Base-by-base conservation (phyloP, 2,113 vertebrate species). In the Thamnophis sirtalis region DNA sequence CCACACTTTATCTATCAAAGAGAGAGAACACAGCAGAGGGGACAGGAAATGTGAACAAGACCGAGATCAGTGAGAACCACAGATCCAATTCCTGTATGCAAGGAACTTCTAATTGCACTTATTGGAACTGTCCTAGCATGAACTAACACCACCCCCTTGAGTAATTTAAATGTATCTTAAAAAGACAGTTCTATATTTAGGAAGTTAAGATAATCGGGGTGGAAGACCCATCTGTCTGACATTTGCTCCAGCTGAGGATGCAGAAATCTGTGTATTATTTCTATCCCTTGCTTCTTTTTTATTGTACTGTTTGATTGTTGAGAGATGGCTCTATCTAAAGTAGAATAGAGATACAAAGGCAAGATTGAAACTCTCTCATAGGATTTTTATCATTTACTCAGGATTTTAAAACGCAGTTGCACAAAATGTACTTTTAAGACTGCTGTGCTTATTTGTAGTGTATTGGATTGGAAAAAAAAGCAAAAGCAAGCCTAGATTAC, bases 141-240 rank as follows among this genome's bases (percentile, higher is more conserved):
- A 96, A 97, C 97, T 97, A 96, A 97, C 95, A 95, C 97, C 97
- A 97, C 97, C 97, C 98, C 98, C 97, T 97, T 86, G 96, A 97
- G 98, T 98, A 97, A 98, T 98, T 98, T 97, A 97, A 96, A 97
- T 98, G 97, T 98, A 96, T 95, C 95, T 96, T 94, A 24, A 95
- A 94, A 96, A 93, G 92, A 93, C 95, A 97, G 96, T 98, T 98
- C 98, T 98, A 98, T 98, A 98, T 98, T 98, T 98, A 98, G 98
- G 96, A 96, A 96, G 96, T 97, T 96, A 94, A 94, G 97, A 98
- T 98, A 98, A 98, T 98, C 97, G 86, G 97, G 97, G 98, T 98
- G 97, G 98, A 98, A 98, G 97, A 97, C 98, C 98, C 98, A 98
- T 98, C 98, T 98, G 98, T 97, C 97, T 97, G 96, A 96, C 9